A percentile compares a stretch with the other conserved stretches of the same genome.
Conservation (phyloP, 64 coral and sea anemone genomes). For the Orbicella faveolata region DNA sequence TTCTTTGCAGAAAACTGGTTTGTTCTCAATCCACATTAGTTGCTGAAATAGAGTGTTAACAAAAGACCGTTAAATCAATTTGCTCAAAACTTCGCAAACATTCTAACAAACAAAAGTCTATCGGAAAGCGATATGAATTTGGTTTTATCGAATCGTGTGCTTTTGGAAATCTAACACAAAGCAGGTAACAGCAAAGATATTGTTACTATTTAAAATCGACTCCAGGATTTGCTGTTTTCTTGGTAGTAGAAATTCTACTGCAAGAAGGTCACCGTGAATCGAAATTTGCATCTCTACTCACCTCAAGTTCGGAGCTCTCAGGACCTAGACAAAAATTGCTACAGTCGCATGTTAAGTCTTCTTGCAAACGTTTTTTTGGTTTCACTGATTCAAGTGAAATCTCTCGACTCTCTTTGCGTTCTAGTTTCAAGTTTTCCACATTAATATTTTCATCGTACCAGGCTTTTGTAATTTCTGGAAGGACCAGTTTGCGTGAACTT, state of each 20-base stretch:
- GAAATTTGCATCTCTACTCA: background rate
- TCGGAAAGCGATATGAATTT: no score
- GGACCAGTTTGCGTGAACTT: background rate
- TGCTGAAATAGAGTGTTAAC: background rate
- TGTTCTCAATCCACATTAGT: slow-evolving; percentile 17
- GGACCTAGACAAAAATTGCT: background rate
- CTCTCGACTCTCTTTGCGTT: background rate
- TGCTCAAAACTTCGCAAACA: no score
- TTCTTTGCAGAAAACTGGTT: slow-evolving; percentile 18
- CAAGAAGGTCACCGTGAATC: no score
- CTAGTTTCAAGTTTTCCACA: no score
- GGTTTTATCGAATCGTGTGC: no score
- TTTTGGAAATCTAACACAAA: no score
- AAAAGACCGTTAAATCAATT: no score
- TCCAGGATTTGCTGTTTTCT: no score
- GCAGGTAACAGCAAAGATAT: no score
- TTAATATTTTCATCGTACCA: background rate
- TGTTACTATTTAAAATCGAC: no score
- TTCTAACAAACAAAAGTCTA: no score
- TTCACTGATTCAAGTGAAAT: background rate
- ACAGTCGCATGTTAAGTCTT: background rate
- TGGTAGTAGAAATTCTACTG: no score
- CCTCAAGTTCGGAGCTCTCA: slow-evolving; percentile 7
- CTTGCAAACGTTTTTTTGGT: background rate
- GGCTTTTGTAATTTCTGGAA: background rate